phyloP scores from a whole-genome alignment of 2,113 vertebrate genomes.

The Sisor rabdophorus region DNA sequence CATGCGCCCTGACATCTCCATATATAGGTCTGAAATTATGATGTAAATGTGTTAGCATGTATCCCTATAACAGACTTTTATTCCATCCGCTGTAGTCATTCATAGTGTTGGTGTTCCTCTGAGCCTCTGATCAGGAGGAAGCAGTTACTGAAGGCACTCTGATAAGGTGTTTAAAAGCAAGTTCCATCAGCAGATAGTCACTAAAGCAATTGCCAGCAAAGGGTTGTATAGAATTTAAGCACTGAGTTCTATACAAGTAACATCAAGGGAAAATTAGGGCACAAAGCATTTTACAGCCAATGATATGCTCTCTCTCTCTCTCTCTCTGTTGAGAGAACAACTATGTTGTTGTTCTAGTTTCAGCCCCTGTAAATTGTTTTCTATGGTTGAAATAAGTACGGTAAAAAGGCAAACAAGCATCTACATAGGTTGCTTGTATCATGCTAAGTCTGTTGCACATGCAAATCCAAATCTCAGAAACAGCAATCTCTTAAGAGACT shows the following conservation, averaged over 20 bases:
- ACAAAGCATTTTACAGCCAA: constrained; percentile 11
- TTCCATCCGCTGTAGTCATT: not conserved
- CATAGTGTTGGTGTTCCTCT: not conserved
- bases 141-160: not conserved
- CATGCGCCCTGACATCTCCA: not conserved
- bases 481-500: not conserved
- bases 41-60: not conserved
- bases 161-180: not conserved
- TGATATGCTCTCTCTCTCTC: not conserved
- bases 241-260: not conserved
- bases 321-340: not conserved
- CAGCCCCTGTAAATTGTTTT: no score
- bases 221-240: not conserved
- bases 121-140: not conserved
- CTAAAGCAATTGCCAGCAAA: not conserved
- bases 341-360: not conserved
- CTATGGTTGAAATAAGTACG: no score
- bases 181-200: not conserved
- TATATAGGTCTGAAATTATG: not conserved
- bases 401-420: no score
- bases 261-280: not conserved
- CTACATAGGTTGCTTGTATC: no score
- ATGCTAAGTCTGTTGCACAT: no score
- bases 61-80: not conserved
- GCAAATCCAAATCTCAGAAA: not conserved